phyloP scores from a whole-genome alignment of 2,113 vertebrate genomes.

The Ranitomeya variabilis region DNA sequence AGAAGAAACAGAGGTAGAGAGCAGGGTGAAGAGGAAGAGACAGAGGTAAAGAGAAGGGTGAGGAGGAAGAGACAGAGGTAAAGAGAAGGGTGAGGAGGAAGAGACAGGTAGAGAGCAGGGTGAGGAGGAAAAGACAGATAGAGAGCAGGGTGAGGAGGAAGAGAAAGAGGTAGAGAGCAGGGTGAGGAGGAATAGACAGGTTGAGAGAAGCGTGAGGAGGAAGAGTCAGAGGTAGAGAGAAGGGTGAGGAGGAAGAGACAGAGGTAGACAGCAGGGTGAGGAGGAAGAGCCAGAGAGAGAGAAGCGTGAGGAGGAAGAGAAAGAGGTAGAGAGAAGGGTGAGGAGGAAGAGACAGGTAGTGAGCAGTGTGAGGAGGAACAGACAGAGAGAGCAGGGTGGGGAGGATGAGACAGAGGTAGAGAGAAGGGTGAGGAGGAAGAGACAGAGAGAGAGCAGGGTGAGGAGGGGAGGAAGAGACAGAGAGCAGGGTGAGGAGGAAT shows the following conservation, averaged over 20 bases:
- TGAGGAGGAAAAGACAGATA: too few relatives aligned
- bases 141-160: not conserved
- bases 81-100: slow-evolving; percentile 17
- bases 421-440: not conserved
- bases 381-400: not conserved
- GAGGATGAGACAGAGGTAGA: not conserved
- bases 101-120: not conserved
- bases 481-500: not conserved
- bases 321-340: not conserved
- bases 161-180: too few relatives aligned
- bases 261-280: too few relatives aligned
- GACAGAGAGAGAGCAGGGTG: too few relatives aligned
- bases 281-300: not conserved
- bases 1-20: not conserved
- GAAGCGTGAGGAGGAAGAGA: not conserved
- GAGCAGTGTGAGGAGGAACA: slow-evolving; percentile 16
- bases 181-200: not conserved
- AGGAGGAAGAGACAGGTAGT: not conserved
- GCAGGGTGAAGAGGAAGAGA: not conserved
- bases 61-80: not conserved
- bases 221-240: not conserved
- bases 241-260: not conserved
- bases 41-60: not conserved
- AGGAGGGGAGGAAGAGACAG: too few relatives aligned
- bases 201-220: not conserved